Percentiles rank a stretch among this genome's conserved stretches.
Conservation (phyloP, 2,797 vertebrate genomes). For the Sebastes glaucus region DNA sequence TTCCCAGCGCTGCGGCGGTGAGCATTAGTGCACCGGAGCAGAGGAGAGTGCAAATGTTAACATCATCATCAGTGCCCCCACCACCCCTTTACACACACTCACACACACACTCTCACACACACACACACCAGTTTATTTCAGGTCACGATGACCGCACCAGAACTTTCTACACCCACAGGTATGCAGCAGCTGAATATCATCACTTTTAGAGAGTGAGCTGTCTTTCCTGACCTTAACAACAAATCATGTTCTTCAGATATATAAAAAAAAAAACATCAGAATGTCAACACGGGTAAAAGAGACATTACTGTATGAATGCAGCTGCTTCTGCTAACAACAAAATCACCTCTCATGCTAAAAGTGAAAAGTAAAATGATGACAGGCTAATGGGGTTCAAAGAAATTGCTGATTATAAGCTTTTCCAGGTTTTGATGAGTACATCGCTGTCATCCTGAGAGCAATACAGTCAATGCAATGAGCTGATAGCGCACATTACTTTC, state of each 20-base stretch:
- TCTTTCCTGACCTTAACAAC: not conserved
- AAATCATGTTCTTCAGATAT: not conserved
- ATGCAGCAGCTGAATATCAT: slow-evolving; percentile 20
- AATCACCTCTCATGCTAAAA: slow-evolving; percentile 1
- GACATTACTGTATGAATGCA: not conserved
- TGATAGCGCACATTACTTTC: slow-evolving; percentile 8
- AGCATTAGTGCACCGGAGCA: slow-evolving; percentile 46
- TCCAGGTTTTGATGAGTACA: slow-evolving; percentile 8
- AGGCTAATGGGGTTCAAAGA: not conserved
- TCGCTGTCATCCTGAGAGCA: slow-evolving; percentile 11
- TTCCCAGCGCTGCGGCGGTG: slow-evolving; percentile 28
- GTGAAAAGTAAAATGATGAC: not conserved
- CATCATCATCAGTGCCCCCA: slow-evolving; percentile 36
- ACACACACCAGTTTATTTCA: slow-evolving; percentile 26
- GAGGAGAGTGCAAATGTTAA: slow-evolving; percentile 59
- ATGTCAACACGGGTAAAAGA: slow-evolving; percentile 2
- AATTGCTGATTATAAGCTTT: slow-evolving; percentile 22
- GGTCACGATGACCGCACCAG: not conserved
- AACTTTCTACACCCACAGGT: slow-evolving; percentile 18
- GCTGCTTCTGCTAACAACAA: slow-evolving; percentile 7
- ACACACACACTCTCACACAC: not conserved
- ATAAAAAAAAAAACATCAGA: not conserved
- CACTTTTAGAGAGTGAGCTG: not conserved
- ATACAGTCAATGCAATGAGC: slow-evolving; percentile 7
- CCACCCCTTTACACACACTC: not conserved